Evolutionary conservation across 2,888 invertebrate genomes (phyloP), one percentile per base, ranked within the genome.

Genomic region (Parthenolecanium corni): DNA sequence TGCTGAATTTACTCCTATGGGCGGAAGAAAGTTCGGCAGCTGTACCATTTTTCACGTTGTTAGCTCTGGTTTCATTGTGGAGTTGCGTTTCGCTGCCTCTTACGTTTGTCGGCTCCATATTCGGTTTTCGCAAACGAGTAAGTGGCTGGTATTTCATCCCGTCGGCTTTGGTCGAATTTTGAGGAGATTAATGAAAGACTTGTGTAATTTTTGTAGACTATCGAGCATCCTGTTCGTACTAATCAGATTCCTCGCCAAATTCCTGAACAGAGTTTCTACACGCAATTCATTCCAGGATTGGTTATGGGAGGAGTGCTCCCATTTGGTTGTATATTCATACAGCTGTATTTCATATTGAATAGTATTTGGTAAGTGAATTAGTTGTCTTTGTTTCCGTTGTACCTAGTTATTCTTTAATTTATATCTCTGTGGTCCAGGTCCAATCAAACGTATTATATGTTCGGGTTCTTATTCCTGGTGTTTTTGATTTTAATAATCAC

Each of bases 361-460:
- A 96, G 96, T 42, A 85, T 97, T 68, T 97, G 96, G 96, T 94
- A 97, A 75, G 96, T 94, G 97, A 76, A 20, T 40, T 2, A 2
- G n/a, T 2, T 2, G 2, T 40, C n/a, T 1, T 14, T 14, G n/a
- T 40, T 40, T 40, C 2, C n/a, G 14, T 40, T 40, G 14, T 14
- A 14, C n/a, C n/a, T 40, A 2, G 12, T 2, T 40, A 14, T 40
- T 40, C 40, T 1, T 1, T 40, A n/a, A 2, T 14, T n/a, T 40
- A 64, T 67, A 62, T 53, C 57, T 49, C 44, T 57, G 52, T 66
- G 67, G 67, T 71, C 74, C n/a, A 72, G 82, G 82, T 82, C 82
- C 84, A 83, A 81, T 75, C 93, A 97, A 78, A 94, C 93, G 81
- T 98, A 98, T 77, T 98, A 98, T 81, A 98, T 98, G 97, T 98